Base-by-base conservation (phyloP, 2,113 vertebrate species). In the Hyla sarda region DNA sequence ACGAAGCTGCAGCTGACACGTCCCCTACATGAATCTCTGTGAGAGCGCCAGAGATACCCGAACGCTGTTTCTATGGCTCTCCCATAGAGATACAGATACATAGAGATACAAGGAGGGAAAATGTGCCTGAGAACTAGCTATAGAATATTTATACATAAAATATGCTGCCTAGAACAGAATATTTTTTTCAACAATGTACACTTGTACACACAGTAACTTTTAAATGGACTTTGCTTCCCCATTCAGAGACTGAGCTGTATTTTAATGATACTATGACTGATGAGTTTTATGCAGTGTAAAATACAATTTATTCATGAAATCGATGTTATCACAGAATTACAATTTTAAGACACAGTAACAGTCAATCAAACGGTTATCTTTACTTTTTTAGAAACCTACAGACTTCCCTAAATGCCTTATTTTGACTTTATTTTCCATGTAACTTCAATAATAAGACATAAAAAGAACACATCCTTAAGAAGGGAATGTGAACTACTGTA, bases 401-500 rank as follows among this genome's bases (percentile, higher is more conserved):
- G 6, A 1, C 16, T 37, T 71, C 9, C 17, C 67, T 71, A 17
- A 71, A 71, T 21, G 30, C 16, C 67, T 71, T 71, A 21, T 71
- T 71, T 37, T 71, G 32, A 71, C 67, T 71, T 71, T 37, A 32
- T 71, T 21, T 67, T 41, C 32, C 37, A 34, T 71, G 16, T 21
- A 37, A 37, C 19, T 71, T 34, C 8, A 37, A 37, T 9, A 23
- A 37, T 32, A 71, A 71, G 67, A 71, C 67, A 71, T 37, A 71
- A 41, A 69, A 71, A 71, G 32, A 69, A 34, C 30, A 69, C 11
- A 69, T 69, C 65, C 28, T 69, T 28, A 69, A 69, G 19, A 71
- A 37, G 67, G 23, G 2, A 37, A 71, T 23, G 67, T 71, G 65
- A 69, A 69, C 65, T 65, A n/a, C n/a, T n/a, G n/a, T n/a, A n/a